Evolutionary conservation across 2,797 vertebrate species (phyloP), one percentile per base, ranked within the genome.

Genomic region (Sciurus vulgaris): DNA sequence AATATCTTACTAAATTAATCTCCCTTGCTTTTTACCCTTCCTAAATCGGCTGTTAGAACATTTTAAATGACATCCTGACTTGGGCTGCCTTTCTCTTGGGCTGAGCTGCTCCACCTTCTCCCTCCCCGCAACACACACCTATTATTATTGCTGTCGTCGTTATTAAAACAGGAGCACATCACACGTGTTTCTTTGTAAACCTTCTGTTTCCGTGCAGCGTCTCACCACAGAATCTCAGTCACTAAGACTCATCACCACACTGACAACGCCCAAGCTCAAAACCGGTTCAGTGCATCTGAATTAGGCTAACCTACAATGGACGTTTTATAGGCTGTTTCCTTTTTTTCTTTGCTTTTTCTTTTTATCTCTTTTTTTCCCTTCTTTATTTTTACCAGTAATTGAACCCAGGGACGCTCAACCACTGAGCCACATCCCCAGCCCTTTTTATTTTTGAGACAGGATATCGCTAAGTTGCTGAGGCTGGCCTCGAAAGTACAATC

Each of bases 1-100:
- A 89, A 63, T 79, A 38, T 63, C 12, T 44, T 54, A 38, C 49
- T 92, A 41, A 92, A 85, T 87, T 63, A 76, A 92, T 84, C 69
- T 56, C 28, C 79, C 18, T 38, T 41, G 26, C 77, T n/a, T 70
- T 70, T 38, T 70, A 83, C 24, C 67, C 51, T 30, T 79, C 56
- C 73, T 67, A 35, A 56, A 88, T 44, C 4, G 28, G 14, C 49
- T 54, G 2, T 67, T 72, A 44, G 47, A 72, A 91, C 41, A 72
- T 3, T 69, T 76, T 72, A 61, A 87, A 84, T 74, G 83, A 54
- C 2, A 14, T 56, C 14, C 18, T 44, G n/a, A n/a, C n/a, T 63
- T 51, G 8, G 4, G 15, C 84, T 79, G 3, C 30, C 77, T 56
- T 89, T 69, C 59, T 30, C 22, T 4, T 22, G 30, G 15, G 12